Evolutionary conservation across 1,140 invertebrate species (phyloP), one percentile per base, ranked within the genome.

Genomic region (Drosophila albomicans): DNA sequence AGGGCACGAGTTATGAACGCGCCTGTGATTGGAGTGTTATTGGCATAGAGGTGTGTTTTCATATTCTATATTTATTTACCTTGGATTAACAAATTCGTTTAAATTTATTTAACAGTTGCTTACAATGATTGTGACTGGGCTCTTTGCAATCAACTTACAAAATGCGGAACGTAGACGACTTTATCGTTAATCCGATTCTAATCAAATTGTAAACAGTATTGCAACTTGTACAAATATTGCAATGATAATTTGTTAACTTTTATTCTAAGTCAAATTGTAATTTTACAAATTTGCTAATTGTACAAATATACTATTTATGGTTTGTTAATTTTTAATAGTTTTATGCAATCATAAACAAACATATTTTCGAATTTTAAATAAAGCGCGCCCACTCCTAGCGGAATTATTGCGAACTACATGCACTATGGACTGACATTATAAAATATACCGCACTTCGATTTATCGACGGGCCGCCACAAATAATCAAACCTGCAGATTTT

Each of bases 131-230:
- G 58, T 89, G 10, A 77, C 87, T 16, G 87, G 87, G 0, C 75
- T 92, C 3, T 54, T 92, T 65, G 87, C 91, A 5, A 92, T 92
- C 10, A 86, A 75, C 32, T 71, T 92, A n/a, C 81, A 91, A 58
- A 88, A 91, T 61, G 75, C 78, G 1, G 71, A 85, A 16, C 81
- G 85, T 1, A 61, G 85, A 25, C 78, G 85, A 13, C 64, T 61
- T 10, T 89, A 89, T n/a, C 75, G 81, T 41, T 25, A 15, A 48
- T 3, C n/a, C 25, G 30, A 6, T 46, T 2, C n/a, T 4, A 30
- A 1, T 30, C 1, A 20, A 54, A 45, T 15, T 54, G 1, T 59
- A n/a, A 65, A 63, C 75, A 85, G 79, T 86, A 70, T 79, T 85
- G 58, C 15, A 45, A 67, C 20, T 57, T 79, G 41, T 69, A 69